Evolutionary conservation across 2,888 invertebrate genomes (phyloP).

Genomic region (Cabera pusaria): DNA sequence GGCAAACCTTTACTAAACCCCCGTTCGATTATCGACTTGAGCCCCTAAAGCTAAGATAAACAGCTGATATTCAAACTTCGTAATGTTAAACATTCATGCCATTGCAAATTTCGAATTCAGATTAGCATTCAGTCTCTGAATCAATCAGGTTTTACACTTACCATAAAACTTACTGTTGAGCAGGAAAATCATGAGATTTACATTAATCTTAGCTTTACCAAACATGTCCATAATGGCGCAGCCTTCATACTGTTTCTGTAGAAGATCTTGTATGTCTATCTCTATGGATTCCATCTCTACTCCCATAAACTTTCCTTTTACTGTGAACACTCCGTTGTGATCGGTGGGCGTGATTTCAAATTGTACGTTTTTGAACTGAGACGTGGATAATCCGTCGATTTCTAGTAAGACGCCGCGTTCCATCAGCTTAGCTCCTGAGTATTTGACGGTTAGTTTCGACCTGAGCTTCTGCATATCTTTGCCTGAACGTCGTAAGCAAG

Average conservation of each 20-base stretch:
- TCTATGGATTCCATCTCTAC: conserved; percentile 89
- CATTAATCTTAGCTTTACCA: conserved; percentile 90
- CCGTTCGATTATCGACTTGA: too few species aligned
- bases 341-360: conserved; percentile 89
- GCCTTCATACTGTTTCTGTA: conserved; percentile 90
- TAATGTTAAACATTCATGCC: too few species aligned
- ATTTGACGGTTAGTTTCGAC: conserved; percentile 84
- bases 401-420: conserved; percentile 89
- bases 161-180: conserved; percentile 91
- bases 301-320: conserved; percentile 90
- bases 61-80: too few species aligned
- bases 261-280: conserved; percentile 87
- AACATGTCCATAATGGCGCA: conserved; percentile 90
- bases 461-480: conserved; percentile 81
- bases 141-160: conserved; percentile 55
- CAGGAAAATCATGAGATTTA: conserved; percentile 88
- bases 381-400: conserved; percentile 86
- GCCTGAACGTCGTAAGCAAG: conserved; percentile 71
- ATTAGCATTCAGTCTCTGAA: too few species aligned
- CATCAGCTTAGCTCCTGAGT: conserved; percentile 86
- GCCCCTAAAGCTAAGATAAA: too few species aligned
- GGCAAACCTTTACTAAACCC: too few species aligned
- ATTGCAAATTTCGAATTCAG: too few species aligned
- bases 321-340: conserved; percentile 86
- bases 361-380: conserved; percentile 89